These are phyloP conservation scores for Tortricodes alternella DNA, from an alignment of 2,888 invertebrate species.

Conservation along the genomic window DNA sequence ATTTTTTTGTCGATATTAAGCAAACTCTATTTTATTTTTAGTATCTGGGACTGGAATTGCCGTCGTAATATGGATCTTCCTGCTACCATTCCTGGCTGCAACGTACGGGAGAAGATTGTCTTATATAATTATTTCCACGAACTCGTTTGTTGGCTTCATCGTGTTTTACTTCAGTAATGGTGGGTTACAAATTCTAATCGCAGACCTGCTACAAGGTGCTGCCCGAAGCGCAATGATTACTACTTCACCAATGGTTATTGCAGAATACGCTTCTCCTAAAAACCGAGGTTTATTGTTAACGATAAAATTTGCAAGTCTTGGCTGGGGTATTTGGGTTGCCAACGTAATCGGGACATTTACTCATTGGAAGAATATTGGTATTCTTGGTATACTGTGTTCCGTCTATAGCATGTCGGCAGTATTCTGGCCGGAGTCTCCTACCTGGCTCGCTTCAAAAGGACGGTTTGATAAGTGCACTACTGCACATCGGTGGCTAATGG, in stretches of 20 bases:
- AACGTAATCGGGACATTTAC: neutral
- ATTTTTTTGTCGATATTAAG: neutral
- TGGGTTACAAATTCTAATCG: neutral
- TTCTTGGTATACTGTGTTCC: neutral
- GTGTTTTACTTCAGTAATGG: neutral
- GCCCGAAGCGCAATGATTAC: neutral
- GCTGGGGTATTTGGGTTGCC: neutral
- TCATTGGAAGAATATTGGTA: neutral
- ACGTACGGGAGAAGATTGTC: neutral
- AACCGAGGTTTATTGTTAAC: neutral
- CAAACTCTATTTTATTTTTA: neutral
- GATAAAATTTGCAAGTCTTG: neutral
- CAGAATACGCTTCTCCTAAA: neutral
- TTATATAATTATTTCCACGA: neutral
- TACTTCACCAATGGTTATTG: neutral
- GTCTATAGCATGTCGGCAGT: neutral
- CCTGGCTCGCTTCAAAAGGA: neutral
- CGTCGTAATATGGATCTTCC: neutral
- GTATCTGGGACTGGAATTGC: neutral
- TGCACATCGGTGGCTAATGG: neutral
- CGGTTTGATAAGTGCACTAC: neutral
- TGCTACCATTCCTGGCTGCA: neutral
- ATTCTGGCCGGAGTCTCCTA: neutral
- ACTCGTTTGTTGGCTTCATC: neutral
- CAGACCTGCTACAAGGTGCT: neutral